Base-by-base conservation (phyloP, 2,797 vertebrate genomes). In the Petrocephalus schoutedeni region DNA sequence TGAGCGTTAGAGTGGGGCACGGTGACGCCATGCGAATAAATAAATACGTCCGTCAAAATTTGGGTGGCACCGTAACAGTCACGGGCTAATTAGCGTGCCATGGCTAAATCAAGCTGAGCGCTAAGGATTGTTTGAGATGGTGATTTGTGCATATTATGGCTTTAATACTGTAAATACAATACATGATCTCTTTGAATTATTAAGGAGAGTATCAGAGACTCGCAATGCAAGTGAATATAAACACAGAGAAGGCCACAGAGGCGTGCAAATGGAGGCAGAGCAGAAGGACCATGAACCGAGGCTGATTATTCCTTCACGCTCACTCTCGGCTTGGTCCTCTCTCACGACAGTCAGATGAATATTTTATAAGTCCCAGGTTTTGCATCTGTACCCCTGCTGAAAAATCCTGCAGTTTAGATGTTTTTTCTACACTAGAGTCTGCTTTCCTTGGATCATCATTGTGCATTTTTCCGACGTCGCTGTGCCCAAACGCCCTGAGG, bases 351-450 rank as follows among this genome's bases (percentile, higher is more conserved):
- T 54, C n/a, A 54, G 49, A 51, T 83, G 41, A 54, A 54, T 83
- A 83, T 83, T 83, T 83, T 83, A 83, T 54, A 83, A 83, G 19
- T 49, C 77, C 51, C 45, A 19, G 41, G 21, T 83, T 83, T 28
- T 28, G 41, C 4, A 14, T 28, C 49, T 7, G 45, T 36, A 32
- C 84, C 23, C 10, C 54, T 3, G 54, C 56, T 58, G 14, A 57
- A 23, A 58, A 86, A 58, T 86, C 54, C 56, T 12, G 16, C 84
- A 32, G 54, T 86, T 59, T 86, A n/a, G 16, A n/a, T 86, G 5
- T 57, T 9, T 86, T 54, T 58, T 45, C 41, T n/a, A 41, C 23
- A 1, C 9, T 85, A 4, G 19, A 53, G 23, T 85, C 51, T 85
- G 82, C 28, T n/a, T 57, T 14, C 16, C 2, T 57, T n/a, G 7